Evolutionary conservation across 2,797 vertebrate species (phyloP), one percentile per base, ranked within the genome.

Genomic region (Ataeniobius toweri): DNA sequence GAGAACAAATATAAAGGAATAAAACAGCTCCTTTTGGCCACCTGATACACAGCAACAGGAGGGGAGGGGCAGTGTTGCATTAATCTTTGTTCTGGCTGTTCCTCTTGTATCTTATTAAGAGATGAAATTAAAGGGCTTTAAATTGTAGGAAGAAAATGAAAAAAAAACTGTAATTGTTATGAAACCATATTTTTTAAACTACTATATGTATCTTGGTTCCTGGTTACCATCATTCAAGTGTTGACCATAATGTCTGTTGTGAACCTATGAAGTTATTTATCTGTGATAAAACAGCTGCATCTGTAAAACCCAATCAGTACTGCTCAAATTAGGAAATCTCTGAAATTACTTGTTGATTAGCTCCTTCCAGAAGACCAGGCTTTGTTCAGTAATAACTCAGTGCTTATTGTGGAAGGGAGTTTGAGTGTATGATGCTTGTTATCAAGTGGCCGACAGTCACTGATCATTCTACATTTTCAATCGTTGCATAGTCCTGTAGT

Each of bases 261-360:
- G 36, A 36, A 36, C 36, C 36, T 36, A 36, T 36, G 4, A 36
- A 36, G 36, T 36, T 36, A 36, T 36, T 36, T 36, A 69, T 81
- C 56, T 9, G 6, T 56, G 31, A 69, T 78, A 73, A 67, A 86
- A 77, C 5, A 53, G 31, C 77, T 39, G 50, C n/a, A 73, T 80
- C 76, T 44, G 51, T 76, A 12, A 22, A 10, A 36, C 10, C 58
- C 48, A 70, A 74, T 77, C 79, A 59, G 78, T 0, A 71, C 46
- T 80, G 85, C 86, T 89, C 88, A 91, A 83, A 83, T 77, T 75
- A 85, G 80, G 77, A 86, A 80, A 65, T 65, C 78, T 83, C 74
- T 73, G 77, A 86, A 89, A 86, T 80, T 39, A 80, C 58, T 82
- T 80, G 75, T 82, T 85, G 75, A 84, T 88, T 79, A 79, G 48